These are phyloP conservation scores for Mesocentrotus franciscanus DNA, from an alignment of 53 echinoderm and acorn worm species.

Conservation along the genomic window DNA sequence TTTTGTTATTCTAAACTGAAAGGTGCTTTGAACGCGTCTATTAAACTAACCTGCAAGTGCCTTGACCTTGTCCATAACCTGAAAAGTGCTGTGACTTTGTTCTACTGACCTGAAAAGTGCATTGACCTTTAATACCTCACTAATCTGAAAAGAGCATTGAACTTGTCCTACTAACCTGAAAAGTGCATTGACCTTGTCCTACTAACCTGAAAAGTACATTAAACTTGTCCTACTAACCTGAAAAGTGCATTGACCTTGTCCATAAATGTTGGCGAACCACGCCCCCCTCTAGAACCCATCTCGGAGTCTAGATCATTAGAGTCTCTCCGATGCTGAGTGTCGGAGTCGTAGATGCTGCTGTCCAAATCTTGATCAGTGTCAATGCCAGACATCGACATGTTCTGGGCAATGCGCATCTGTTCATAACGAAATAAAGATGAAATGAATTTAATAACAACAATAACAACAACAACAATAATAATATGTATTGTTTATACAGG, in stretches of 20 bases:
- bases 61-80: constrained; percentile 85
- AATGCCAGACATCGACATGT: constrained; percentile 68
- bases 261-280: constrained; percentile 83
- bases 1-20: too few relatives aligned
- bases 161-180: constrained; percentile 74
- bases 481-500: too few relatives aligned
- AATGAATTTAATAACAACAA: neutral
- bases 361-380: constrained; percentile 95
- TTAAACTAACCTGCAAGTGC: constrained; percentile 73
- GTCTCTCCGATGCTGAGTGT: constrained; percentile 65
- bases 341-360: constrained; percentile 86
- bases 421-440: neutral
- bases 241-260: constrained; percentile 94
- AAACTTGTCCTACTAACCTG: constrained; percentile 77
- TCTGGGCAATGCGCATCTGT: constrained; percentile 71
- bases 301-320: constrained; percentile 50
- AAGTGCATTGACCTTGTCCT: constrained; percentile 86
- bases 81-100: constrained; percentile 88
- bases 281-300: constrained; percentile 62
- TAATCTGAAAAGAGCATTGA: constrained; percentile 84
- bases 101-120: constrained; percentile 80
- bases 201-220: constrained; percentile 86
- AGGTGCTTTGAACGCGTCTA: too few relatives aligned
- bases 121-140: constrained; percentile 91
- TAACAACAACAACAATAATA: neutral